phyloP scores from a whole-genome alignment of 1,140 invertebrate genomes.

The Caligus rogercresseyi region DNA sequence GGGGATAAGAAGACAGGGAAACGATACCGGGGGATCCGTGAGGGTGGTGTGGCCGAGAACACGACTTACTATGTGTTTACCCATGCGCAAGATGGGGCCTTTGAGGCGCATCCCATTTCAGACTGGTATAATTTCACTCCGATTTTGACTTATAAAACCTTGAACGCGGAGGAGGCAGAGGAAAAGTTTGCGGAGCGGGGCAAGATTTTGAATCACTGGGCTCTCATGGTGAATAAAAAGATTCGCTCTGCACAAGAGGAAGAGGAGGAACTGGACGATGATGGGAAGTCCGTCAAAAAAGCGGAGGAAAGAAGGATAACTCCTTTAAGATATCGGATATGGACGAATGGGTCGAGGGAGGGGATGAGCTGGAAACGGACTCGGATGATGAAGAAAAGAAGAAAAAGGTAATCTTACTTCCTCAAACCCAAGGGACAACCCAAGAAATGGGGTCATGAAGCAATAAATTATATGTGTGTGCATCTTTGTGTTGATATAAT shows the following conservation, averaged over 20 bases:
- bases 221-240: constrained; percentile 73
- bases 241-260: constrained; percentile 34
- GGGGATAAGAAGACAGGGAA: constrained; percentile 66
- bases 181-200: constrained; percentile 79
- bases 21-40: constrained; percentile 58
- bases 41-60: constrained; percentile 85
- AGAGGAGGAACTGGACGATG: constrained; percentile 58
- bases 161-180: constrained; percentile 90
- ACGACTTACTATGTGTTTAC: constrained; percentile 91
- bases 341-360: constrained; percentile 68
- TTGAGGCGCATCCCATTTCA: constrained; percentile 81
- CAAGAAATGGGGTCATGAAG: neutral
- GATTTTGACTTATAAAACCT: constrained; percentile 69
- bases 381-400: constrained; percentile 45
- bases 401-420: constrained; percentile 44
- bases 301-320: constrained; percentile 33
- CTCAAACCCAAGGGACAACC: constrained; percentile 20
- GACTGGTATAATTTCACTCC: constrained; percentile 89
- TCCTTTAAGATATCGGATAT: constrained; percentile 76
- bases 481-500: neutral
- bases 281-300: constrained; percentile 36
- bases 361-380: constrained; percentile 46
- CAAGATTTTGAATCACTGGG: constrained; percentile 85
- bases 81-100: constrained; percentile 74
- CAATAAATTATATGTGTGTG: no score